Evolutionary conservation across 1,140 invertebrate species (phyloP), one percentile per base, ranked within the genome.

Genomic region (Diprion similis): DNA sequence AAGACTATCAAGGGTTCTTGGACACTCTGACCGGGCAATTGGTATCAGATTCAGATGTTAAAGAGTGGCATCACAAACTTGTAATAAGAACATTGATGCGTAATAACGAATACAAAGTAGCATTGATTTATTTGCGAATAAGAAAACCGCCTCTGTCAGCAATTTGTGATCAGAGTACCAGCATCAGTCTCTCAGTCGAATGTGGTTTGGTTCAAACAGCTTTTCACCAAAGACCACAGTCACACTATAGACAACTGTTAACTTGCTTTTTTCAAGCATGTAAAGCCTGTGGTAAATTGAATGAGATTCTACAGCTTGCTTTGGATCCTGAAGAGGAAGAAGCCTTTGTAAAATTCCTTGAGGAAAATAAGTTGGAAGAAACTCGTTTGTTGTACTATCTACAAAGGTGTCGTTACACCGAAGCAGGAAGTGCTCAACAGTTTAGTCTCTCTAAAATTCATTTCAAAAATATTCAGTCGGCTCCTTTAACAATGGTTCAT

Each of bases 1-100:
- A 92, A 75, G 91, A 96, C 81, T 94, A 90, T 78, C 85, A 90
- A 73, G 86, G 85, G 17, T 87, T 87, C 18, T 70, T 87, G 13
- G 85, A 87, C 24, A 84, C 82, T 24, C 82, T 87, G 65, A 85
- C 84, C 8, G 84, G 84, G 0, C 82, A 86, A 66, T 75, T 86
- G 47, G 79, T 88, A 0, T 80, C 74, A 0, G 82, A 82, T 15
- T 80, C 80, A 3, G 89, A 91, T 51, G 83, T 92, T 19, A 88
- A 89, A 70, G 84, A 88, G 1, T 91, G 90, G 90, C 91, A 92
- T 76, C 91, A 92, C 73, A 81, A 82, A 11, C 79, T 90, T 3
- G 88, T 92, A 11, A 77, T 93, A 6, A 87, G 89, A 74, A 88
- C 91, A 0, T 81, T 93, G 70, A 78, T 93, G 19, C 87, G 84